Evolutionary conservation across 2,113 vertebrate genomes (phyloP), one percentile per base, ranked within the genome.

Genomic region (Sylvietta virens): DNA sequence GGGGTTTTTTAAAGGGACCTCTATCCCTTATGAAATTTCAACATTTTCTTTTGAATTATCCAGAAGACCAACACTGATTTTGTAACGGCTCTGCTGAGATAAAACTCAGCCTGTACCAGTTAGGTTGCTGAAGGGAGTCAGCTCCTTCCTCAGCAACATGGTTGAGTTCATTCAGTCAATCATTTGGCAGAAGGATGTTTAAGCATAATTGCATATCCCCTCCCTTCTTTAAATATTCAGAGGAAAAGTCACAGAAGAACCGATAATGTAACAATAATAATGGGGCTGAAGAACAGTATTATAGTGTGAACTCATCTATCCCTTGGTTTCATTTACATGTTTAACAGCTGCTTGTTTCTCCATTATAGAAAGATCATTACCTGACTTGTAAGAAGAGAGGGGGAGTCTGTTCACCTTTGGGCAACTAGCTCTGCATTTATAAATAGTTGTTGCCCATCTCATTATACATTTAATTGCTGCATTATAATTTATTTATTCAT

Each of bases 371-470:
- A 76, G 70, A 91, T 94, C 90, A 60, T 91, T 90, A 93, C 70
- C 77, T 89, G 86, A 69, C 81, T 93, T 94, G 92, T 91, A 96
- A 95, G 86, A 70, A 62, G 92, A 94, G 93, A 88, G 62, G 77
- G 71, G 16, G 89, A 90, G 91, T 90, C 83, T 95, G 86, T 93
- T 97, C 97, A 95, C 83, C 95, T 97, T 86, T 91, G 92, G 91
- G 97, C 96, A 91, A 86, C 56, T 92, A 80, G 57, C 96, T 96
- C 94, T 97, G 97, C 93, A 96, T 96, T 92, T 91, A 93, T 97
- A 95, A 97, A 93, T 95, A 97, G 87, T 35, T 54, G 53, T 76
- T 90, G 85, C 94, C 87, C 66, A 93, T 94, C 80, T 96, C 87
- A 89, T 95, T 92, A 96, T 90, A 71, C 73, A 74, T 89, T 90